Percentiles rank a stretch among this genome's conserved stretches.
phyloP scores from a whole-genome alignment of 2,113 vertebrate genomes.

The Dissostichus mawsoni region DNA sequence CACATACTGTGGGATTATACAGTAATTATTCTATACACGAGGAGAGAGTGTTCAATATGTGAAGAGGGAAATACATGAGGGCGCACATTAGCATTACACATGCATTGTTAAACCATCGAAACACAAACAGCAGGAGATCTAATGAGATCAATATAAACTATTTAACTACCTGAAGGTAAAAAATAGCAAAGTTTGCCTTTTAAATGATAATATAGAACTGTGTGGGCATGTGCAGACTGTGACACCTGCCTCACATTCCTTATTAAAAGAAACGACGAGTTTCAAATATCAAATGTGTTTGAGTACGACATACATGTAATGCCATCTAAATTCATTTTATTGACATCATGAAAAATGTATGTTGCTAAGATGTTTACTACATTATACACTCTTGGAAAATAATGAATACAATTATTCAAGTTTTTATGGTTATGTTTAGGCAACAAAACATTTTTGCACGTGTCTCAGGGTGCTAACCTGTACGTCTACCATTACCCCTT shows the following conservation, averaged over 20 bases:
- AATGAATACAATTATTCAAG: background rate
- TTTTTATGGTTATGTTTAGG: background rate
- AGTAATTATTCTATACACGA: conserved; percentile 46
- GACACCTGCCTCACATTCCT: background rate
- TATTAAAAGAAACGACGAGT: background rate
- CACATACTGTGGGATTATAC: conserved; percentile 33
- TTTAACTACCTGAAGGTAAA: conserved; percentile 6
- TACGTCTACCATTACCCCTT: no score
- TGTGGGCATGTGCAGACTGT: background rate
- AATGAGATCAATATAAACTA: background rate
- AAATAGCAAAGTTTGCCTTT: background rate
- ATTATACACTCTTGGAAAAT: background rate
- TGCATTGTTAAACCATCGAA: conserved; percentile 8
- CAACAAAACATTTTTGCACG: background rate
- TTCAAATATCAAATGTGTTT: background rate
- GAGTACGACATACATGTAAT: background rate
- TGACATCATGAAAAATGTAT: background rate
- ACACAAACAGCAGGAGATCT: conserved; percentile 1
- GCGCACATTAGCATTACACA: conserved; percentile 23
- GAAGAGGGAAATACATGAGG: background rate
- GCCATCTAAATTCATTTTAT: background rate
- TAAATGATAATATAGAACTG: background rate
- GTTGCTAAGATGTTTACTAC: background rate
- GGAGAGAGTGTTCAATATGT: background rate
- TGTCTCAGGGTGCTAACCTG: background rate